These are phyloP conservation scores for Catostomus latipinnis DNA, from an alignment of 2,797 vertebrate species.

Conservation along the genomic window DNA sequence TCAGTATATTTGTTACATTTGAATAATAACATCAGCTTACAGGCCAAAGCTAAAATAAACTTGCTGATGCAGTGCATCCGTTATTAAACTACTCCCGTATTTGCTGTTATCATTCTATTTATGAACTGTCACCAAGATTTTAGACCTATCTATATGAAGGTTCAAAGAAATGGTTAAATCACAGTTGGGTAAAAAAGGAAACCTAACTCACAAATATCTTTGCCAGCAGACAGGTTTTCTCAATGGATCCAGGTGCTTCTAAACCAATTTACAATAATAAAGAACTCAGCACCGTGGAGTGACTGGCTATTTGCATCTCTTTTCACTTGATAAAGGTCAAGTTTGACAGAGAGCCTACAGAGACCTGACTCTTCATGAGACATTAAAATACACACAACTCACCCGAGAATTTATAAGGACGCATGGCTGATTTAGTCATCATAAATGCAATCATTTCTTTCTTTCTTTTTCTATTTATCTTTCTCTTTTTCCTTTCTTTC, in stretches of 20 bases:
- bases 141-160: neutral
- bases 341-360: slow-evolving; percentile 52
- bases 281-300: slow-evolving; percentile 46
- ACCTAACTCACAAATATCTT: too few relatives aligned
- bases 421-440: slow-evolving; percentile 2
- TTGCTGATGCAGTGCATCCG: neutral
- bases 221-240: slow-evolving; percentile 54
- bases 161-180: slow-evolving; percentile 10
- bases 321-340: slow-evolving; percentile 59
- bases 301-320: slow-evolving; percentile 54
- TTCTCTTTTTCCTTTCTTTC: neutral
- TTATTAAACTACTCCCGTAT: slow-evolving; percentile 8
- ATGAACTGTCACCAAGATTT: neutral
- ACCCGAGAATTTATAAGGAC: slow-evolving; percentile 25
- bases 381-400: slow-evolving; percentile 28
- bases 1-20: slow-evolving; percentile 11
- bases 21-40: neutral
- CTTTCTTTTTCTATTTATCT: neutral
- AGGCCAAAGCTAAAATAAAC: slow-evolving; percentile 13
- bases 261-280: slow-evolving; percentile 55
- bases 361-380: slow-evolving; percentile 42
- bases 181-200: neutral
- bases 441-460: neutral
- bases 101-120: slow-evolving; percentile 6
- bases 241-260: slow-evolving; percentile 51